Conservation (phyloP, 2,888 invertebrate genomes). For the Malthinus flaveolus region DNA sequence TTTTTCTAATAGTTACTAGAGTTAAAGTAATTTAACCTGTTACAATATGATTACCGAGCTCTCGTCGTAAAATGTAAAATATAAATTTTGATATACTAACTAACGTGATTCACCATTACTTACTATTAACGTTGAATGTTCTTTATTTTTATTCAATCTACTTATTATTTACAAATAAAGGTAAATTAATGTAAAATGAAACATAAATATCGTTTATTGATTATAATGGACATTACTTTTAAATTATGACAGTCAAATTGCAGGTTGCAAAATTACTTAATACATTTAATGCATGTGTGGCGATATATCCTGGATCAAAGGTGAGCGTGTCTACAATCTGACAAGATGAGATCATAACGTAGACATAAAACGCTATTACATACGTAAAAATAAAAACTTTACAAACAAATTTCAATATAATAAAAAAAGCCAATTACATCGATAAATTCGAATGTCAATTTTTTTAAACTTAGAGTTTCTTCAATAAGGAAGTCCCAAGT, state of each 20-base stretch:
- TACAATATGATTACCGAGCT: slow-evolving; percentile 16
- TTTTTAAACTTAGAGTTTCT: no score
- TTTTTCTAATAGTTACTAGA: slow-evolving; percentile 36
- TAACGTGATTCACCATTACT: no score
- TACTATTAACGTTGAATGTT: no score
- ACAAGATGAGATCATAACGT: slow-evolving; percentile 28
- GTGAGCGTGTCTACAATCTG: slow-evolving; percentile 24
- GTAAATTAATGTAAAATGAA: neutral
- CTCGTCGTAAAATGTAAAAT: neutral
- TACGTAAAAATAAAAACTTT: neutral
- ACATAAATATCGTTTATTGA: slow-evolving; percentile 10
- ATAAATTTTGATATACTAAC: no score
- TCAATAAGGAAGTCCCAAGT: no score
- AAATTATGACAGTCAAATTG: slow-evolving; percentile 23
- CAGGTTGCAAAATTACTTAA: slow-evolving; percentile 25
- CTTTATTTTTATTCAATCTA: no score
- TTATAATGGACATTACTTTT: slow-evolving; percentile 9
- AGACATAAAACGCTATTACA: slow-evolving; percentile 18
- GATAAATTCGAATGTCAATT: no score
- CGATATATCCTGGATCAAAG: slow-evolving; percentile 33
- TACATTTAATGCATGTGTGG: slow-evolving; percentile 21
- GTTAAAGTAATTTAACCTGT: slow-evolving; percentile 26
- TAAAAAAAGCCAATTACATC: no score
- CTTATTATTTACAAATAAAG: no score
- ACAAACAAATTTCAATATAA: neutral